Evolutionary conservation across 2,888 invertebrate species (phyloP), one percentile per base, ranked within the genome.

Genomic region (Isoperla grammatica): DNA sequence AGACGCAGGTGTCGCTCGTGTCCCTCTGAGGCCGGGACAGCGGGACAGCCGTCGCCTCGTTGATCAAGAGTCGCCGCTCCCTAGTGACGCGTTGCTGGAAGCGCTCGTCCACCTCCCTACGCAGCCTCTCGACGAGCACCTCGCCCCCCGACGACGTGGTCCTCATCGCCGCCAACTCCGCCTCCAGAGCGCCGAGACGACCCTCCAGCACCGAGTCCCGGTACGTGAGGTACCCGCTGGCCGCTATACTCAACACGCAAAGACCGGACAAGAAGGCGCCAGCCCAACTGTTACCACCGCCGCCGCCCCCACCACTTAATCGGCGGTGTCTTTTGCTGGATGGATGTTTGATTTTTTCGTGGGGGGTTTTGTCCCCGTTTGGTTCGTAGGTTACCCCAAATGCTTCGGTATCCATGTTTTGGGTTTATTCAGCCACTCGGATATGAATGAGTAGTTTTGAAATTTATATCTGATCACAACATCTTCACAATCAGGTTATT

Each of bases 211-310:
- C 74, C 60, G 78, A 78, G 72, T 82, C 81, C 71, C 76, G 76
- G 76, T 82, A 81, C 68, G 79, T 73, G 69, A 80, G 80, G 73
- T 79, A 83, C 69, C 81, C 82, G 76, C 81, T 80, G 54, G 79
- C 78, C 65, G 79, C 73, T 69, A 83, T 76, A 75, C 83, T 82
- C 79, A 83, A 79, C 71, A 81, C 78, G 77, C 84, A 84, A 71
- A 78, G 66, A 63, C 81, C 80, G 78, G 82, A 81, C 80, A 83
- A 76, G 76, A 84, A 77, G 72, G 81, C 20, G 17, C 53, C 53
- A 3, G 39, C 15, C 39, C 37, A 39, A 17, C 53, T 39, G 39
- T 43, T 46, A 8, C 42, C 23, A 40, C 9, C 40, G 12, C 29
- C 43, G 39, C 13, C 13, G 23, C 53, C 6, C 8, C 15, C 50